A percentile compares a stretch with the other conserved stretches of the same genome.
Conservation (phyloP, 2,113 vertebrate genomes). For the Chinchilla lanigera region DNA sequence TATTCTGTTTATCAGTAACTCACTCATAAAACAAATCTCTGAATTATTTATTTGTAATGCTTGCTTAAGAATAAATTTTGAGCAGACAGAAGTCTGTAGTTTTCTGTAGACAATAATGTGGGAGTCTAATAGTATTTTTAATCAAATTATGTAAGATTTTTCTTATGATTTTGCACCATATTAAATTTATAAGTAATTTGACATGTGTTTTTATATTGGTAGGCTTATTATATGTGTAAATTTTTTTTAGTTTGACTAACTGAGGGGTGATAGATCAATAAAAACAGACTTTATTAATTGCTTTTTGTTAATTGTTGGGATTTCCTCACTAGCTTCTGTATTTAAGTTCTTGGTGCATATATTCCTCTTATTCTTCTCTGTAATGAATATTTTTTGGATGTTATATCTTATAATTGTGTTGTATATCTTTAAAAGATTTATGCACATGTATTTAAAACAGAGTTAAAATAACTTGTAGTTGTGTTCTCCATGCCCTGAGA, state of each 20-base stretch:
- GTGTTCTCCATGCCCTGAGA: not conserved
- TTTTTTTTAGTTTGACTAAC: not conserved
- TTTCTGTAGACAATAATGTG: not conserved
- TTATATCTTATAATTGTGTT: not conserved
- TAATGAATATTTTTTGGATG: not conserved
- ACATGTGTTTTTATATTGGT: not conserved
- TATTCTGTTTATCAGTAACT: not conserved
- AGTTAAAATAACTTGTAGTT: not conserved
- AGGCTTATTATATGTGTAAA: not conserved
- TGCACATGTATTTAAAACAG: not conserved
- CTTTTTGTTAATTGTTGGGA: not conserved
- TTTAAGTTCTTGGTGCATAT: not conserved
- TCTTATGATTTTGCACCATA: not conserved
- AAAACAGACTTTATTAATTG: not conserved
- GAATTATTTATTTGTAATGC: not conserved
- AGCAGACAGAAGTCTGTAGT: not conserved
- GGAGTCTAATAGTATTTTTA: not conserved
- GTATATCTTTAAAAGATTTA: not conserved
- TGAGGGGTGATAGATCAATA: not conserved
- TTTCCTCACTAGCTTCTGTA: not conserved
- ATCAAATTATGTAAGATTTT: not conserved
- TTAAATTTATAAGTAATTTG: not conserved
- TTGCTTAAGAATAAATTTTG: not conserved
- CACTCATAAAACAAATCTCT: not conserved
- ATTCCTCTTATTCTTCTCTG: not conserved